A percentile compares a stretch with the other conserved stretches of the same genome.
Evolutionary conservation across 2,113 vertebrate species (phyloP).

Genomic region (Phrynocephalus versicolor): DNA sequence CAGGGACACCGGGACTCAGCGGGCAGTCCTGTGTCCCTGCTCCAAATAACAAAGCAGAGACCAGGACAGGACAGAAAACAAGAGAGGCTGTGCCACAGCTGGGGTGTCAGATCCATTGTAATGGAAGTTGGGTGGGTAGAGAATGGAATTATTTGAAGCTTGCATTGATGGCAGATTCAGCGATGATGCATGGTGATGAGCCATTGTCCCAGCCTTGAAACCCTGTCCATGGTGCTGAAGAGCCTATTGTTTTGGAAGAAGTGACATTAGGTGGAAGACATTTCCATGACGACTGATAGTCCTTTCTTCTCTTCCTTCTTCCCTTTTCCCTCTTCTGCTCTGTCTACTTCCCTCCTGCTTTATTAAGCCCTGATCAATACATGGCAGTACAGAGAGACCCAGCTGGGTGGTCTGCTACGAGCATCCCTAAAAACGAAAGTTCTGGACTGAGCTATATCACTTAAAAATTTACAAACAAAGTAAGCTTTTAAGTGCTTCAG

Average conservation of each 20-base stretch:
- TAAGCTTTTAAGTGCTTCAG: too few relatives aligned
- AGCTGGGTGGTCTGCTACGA: too few relatives aligned
- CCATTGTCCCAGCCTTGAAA: neutral
- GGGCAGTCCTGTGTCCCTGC: too few relatives aligned
- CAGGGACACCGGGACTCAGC: too few relatives aligned
- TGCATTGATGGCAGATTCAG: neutral
- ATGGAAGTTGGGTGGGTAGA: neutral
- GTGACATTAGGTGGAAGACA: neutral
- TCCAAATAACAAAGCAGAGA: neutral
- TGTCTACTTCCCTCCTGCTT: too few relatives aligned
- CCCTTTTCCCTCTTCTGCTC: too few relatives aligned
- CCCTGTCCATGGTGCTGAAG: neutral
- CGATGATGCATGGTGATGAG: neutral
- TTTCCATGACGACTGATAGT: neutral
- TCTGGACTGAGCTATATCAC: too few relatives aligned
- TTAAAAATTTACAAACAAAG: too few relatives aligned
- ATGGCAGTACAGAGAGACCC: too few relatives aligned
- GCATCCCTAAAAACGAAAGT: too few relatives aligned
- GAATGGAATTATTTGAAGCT: too few relatives aligned
- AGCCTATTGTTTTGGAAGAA: neutral
- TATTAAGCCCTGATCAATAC: too few relatives aligned
- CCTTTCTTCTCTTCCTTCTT: neutral
- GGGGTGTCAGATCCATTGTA: neutral
- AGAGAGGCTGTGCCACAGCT: neutral
- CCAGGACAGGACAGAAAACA: neutral